These are phyloP conservation scores for Brevimyrus niger DNA, from an alignment of 2,113 vertebrate genomes.

Conservation along the genomic window DNA sequence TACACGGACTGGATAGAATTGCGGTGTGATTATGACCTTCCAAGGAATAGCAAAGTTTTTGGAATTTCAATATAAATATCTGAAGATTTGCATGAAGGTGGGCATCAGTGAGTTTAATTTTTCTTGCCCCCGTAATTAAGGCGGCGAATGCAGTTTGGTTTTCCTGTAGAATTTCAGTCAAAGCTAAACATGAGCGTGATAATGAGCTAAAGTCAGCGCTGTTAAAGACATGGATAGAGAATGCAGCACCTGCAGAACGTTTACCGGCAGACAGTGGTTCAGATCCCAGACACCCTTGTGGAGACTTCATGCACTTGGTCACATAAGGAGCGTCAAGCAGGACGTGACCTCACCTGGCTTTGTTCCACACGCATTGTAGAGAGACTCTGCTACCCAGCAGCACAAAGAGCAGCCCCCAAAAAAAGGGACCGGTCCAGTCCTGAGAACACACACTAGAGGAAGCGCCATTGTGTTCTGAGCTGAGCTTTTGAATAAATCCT, in stretches of 20 bases:
- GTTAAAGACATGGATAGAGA: background rate
- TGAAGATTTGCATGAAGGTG: background rate
- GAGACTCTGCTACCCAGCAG: conserved; percentile 24
- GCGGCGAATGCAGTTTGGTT: background rate
- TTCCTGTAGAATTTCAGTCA: background rate
- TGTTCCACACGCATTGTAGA: conserved; percentile 19
- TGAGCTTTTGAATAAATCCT: conserved; percentile 23
- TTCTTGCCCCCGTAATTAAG: background rate
- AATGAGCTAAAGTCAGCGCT: background rate
- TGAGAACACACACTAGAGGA: conserved; percentile 30
- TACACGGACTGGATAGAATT: background rate
- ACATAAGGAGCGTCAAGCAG: conserved; percentile 29
- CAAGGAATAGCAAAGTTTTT: background rate
- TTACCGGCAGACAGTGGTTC: background rate
- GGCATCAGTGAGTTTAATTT: background rate
- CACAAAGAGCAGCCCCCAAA: conserved; percentile 27
- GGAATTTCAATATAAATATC: background rate
- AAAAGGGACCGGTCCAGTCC: conserved; percentile 21
- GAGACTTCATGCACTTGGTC: background rate
- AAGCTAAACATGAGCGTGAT: no score
- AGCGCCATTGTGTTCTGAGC: conserved; percentile 35
- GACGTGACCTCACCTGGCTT: conserved; percentile 40
- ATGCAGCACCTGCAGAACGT: background rate
- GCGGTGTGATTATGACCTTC: background rate
- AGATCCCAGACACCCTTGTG: background rate